Evolutionary conservation across 2,888 invertebrate genomes (phyloP), one percentile per base, ranked within the genome.

Genomic region (Agrilus mali): DNA sequence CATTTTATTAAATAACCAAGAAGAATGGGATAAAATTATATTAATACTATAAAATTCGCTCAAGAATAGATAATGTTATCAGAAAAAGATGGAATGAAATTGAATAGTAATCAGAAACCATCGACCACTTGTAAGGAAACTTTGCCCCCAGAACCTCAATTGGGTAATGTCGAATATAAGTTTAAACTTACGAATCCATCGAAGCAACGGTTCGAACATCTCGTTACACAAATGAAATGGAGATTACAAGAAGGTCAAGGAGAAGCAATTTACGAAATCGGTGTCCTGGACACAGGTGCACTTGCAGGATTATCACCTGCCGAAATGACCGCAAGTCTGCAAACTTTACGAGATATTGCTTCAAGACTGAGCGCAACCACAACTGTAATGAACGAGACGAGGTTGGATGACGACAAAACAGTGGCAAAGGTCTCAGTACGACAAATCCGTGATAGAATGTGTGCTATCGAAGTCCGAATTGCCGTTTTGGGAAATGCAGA

Each of bases 181-280:
- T 67, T 97, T 45, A 94, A 96, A 60, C 73, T 98, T 44, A 86
- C 96, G 7, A 87, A 86, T 64, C 90, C 94, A 0, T 86, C 93
- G 16, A 84, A 86, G 61, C 82, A 86, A 54, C 75, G 97, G 46
- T 85, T 94, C 59, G 93, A 98, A 65, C 97, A 97, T 68, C 72
- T 98, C 27, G 93, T 97, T 15, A 98, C 97, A 0, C 98, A 98
- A 81, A 79, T 98, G 78, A 98, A 98, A 71, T 98, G 97, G 97
- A 77, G 98, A 0, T 74, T 99, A 8, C 79, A 90, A 0, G 93
- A 94, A 66, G 93, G 98, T 22, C 88, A 93, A 52, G 98, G 97
- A 1, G 89, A 93, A 65, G 96, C 96, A 0, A 90, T 98, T 49
- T 98, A 99, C 69, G 94, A 96, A 67, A 86, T 97, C 39, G 97